Evolutionary conservation across 2,113 vertebrate genomes (phyloP), one percentile per base, ranked within the genome.

Genomic region (Danionella cerebrum): DNA sequence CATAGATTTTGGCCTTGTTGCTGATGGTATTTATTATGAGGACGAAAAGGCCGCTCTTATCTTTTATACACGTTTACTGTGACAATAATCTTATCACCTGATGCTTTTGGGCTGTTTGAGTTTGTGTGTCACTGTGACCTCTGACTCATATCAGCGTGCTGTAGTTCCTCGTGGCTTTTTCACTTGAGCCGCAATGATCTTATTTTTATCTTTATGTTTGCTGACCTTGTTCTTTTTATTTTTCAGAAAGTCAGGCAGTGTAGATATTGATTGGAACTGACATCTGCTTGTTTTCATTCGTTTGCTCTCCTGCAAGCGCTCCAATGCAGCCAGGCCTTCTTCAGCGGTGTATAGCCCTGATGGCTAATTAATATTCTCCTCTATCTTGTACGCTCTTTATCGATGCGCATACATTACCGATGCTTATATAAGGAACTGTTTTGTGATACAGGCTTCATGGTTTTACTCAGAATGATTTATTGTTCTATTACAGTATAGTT

Each of bases 401-500:
- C 33, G 21, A 44, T 51, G 62, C 47, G 53, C 70, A 72, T 72
- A 51, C 63, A 72, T 72, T 50, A 74, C 24, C 16, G 24, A n/a
- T 45, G 38, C 55, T 70, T 60, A 55, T 33, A 45, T 67, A 63
- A 71, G 54, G 31, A 13, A 41, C 39, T 4, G 7, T 12, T 64
- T 64, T 48, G 29, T 64, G 31, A 64, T 16, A 24, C 29, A 19
- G 5, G 31, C 29, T 47, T 25, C 50, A 58, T 35, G 44, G 60
- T 13, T 54, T 77, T 75, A 70, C 64, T 77, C 73, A 67, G 31
- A 72, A 38, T 76, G 77, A 79, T 76, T 58, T 71, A 76, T 62
- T 14, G 57, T 51, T 72, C 72, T 72, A 66, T 84, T 77, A 81
- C 71, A 76, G 67, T 54, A 51, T 47, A 75, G 71, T 82, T 62